Percentiles rank a stretch among this genome's conserved stretches.
Conservation (phyloP, 2,797 vertebrate genomes). For the Sardinella longiceps region DNA sequence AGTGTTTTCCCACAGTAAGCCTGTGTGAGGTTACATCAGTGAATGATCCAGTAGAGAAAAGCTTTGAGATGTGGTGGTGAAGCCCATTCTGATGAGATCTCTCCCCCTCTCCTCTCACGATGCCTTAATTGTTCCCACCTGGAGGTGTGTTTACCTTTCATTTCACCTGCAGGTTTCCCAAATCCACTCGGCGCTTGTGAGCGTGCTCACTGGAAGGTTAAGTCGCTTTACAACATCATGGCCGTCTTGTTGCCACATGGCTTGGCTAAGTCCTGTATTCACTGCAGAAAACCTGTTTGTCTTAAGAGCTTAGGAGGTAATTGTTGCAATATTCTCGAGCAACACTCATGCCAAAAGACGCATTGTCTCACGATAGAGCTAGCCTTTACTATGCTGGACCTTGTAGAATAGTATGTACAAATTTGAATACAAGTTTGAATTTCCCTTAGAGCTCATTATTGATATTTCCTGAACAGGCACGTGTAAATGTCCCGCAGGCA, state of each 20-base stretch:
- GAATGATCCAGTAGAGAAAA: neutral
- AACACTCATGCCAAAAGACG: neutral
- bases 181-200: conserved; percentile 22
- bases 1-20: neutral
- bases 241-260: neutral
- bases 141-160: conserved; percentile 46
- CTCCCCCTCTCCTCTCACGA: conserved; percentile 20
- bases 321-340: neutral
- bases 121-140: conserved; percentile 24
- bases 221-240: neutral
- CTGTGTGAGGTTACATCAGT: neutral
- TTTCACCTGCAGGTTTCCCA: conserved; percentile 42
- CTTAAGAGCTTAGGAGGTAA: neutral
- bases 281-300: neutral
- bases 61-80: neutral
- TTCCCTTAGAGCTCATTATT: neutral
- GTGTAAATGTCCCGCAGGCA: neutral
- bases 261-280: neutral
- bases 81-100: conserved; percentile 36
- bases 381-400: neutral
- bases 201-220: conserved; percentile 1
- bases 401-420: neutral
- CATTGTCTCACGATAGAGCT: neutral
- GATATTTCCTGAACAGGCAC: neutral
- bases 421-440: conserved; percentile 9